Conservation (phyloP, 2,113 vertebrate species). For the Callocephalon fimbriatum region DNA sequence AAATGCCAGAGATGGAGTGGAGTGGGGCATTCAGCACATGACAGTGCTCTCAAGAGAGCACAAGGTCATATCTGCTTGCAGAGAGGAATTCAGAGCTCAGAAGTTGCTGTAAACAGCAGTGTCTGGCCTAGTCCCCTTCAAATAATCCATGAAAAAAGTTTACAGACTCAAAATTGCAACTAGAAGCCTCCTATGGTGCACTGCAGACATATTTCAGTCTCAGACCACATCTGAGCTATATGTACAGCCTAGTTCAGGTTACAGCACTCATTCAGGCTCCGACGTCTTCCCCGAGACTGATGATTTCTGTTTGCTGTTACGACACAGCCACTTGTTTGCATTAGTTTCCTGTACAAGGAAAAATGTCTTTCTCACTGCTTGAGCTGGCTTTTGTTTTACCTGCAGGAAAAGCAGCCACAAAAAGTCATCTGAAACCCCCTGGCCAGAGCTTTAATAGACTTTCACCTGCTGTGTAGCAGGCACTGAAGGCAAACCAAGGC, state of each 20-base stretch:
- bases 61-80: not conserved
- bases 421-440: not conserved
- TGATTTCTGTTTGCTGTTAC: rapidly evolving
- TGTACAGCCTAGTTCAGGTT: rapidly evolving
- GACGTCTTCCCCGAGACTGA: rapidly evolving
- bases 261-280: not conserved
- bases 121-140: not conserved
- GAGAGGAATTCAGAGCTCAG: not conserved
- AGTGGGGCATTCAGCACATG: rapidly evolving
- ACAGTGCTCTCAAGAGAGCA: not conserved
- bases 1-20: rapidly evolving
- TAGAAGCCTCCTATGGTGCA: not conserved
- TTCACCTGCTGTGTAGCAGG: not conserved
- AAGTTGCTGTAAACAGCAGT: not conserved
- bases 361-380: not conserved
- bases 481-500: not conserved
- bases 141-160: not conserved
- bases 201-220: rapidly evolving
- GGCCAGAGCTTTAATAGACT: not conserved
- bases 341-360: not conserved
- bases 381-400: not conserved
- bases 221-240: rapidly evolving
- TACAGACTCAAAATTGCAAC: not conserved
- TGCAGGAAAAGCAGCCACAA: not conserved
- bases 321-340: not conserved